Evolutionary conservation across 2,888 invertebrate genomes (phyloP), one percentile per base, ranked within the genome.

Genomic region (Leptura quadrifasciata): DNA sequence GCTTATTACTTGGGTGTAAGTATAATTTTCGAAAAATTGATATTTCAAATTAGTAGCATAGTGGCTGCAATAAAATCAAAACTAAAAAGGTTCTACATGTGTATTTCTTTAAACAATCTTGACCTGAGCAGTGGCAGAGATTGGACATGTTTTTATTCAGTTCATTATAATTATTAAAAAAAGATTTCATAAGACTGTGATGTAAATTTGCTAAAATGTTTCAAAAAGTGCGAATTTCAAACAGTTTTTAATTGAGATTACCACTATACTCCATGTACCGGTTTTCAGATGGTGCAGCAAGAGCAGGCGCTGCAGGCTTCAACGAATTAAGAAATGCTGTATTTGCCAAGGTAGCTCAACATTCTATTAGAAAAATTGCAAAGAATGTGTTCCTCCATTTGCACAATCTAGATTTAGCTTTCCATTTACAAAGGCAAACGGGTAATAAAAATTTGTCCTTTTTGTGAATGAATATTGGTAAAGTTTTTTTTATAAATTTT

Each of bases 281-380:
- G n/a, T 76, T 87, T 90, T 8, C 88, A 99, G 99, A 99, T 92
- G 99, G 99, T 75, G 90, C 97, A 76, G 98, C 98, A 0, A 92
- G 99, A 81, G 95, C 95, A 2, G 94, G 97, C 64, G 94, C 98
- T 1, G 94, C 97, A 0, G 95, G 95, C 21, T 97, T 99, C 89
- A 99, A 98, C 90, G 99, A 99, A 91, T 89, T 99, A 18, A 91
- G 99, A 47, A 99, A 99, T 91, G 99, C 99, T 0, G 97, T 99
- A 61, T 99, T 99, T 90, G 98, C 98, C 1, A 95, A 94, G 88
- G 99, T 99, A 6, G 98, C 99, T 0, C 99, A 99, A 87, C 95
- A 97, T 89, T 99, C 99, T 18, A 98, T 99, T 81, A 91, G 99
- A 67, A 93, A 94, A 89, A 95, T 99, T 76, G 98, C 99, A 0